Evolutionary conservation across 2,797 vertebrate genomes (phyloP), one percentile per base, ranked within the genome.

Genomic region (Siniperca undulata): DNA sequence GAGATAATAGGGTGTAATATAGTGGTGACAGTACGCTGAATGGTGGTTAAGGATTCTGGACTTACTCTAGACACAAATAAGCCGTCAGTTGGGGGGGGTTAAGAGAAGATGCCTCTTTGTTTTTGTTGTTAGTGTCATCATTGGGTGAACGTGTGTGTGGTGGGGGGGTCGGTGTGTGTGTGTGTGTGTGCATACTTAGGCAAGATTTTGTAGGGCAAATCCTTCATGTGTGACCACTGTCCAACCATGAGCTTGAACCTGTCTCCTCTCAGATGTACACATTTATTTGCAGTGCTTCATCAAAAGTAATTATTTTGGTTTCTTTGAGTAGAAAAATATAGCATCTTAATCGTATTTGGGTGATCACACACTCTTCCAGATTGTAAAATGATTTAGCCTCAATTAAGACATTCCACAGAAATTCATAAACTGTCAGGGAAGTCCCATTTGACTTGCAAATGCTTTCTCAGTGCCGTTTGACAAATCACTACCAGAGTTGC

Each of bases 1-100:
- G 40, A 58, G 75, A 78, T 89, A 85, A 86, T 68, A 0, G 59
- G 59, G 6, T 70, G 52, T 65, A 73, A 67, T 61, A 11, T 5
- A 20, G 72, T 64, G 83, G 19, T 89, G 91, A 89, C 89, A 83
- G 84, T 2, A 1, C 40, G 56, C 62, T 85, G 65, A 89, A 64
- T 30, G 0, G 12, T 38, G 72, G 30, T 87, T 70, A 77, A 86
- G 81, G 78, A 75, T 59, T 80, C 27, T 64, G 67, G 38, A 55
- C 53, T 78, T 71, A 22, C 66, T 78, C 53, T 16, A 55, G 40
- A 82, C 60, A 77, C 78, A 78, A 55, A 78, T 2, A 56, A 19
- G 16, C 12, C 60, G 42, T 81, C 56, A 69, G 36, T 64, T 11
- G 1, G 55, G 13, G 13, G n/a, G 6, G 24, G 79, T 30, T 4